phyloP scores from a whole-genome alignment of 2,797 vertebrate species.

The Dipus sagitta region DNA sequence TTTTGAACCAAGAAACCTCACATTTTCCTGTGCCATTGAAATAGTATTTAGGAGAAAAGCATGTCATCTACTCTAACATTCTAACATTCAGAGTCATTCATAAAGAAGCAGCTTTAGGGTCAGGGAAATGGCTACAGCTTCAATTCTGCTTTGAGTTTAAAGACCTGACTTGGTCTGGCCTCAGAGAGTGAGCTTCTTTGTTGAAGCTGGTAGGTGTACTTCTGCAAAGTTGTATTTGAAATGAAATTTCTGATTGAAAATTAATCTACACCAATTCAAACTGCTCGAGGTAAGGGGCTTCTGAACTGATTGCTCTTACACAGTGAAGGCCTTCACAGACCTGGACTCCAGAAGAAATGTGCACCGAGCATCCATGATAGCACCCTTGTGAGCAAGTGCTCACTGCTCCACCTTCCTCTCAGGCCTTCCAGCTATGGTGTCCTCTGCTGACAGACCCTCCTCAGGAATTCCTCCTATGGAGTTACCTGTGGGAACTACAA shows the following conservation, averaged over 20 bases:
- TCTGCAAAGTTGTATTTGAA: not conserved
- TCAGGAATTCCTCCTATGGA: not conserved
- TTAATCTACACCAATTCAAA: conserved; percentile 26
- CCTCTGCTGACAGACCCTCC: not conserved
- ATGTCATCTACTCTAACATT: conserved; percentile 32
- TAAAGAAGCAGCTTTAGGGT: not conserved
- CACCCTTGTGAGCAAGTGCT: not conserved
- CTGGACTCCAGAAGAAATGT: not conserved
- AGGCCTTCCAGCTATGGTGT: not conserved
- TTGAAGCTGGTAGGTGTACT: not conserved
- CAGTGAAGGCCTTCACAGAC: not conserved
- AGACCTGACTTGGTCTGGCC: not conserved
- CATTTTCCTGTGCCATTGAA: conserved; percentile 39
- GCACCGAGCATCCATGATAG: not conserved
- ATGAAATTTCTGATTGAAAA: conserved; percentile 42
- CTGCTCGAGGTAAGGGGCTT: conserved; percentile 7
- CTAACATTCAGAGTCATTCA: not conserved
- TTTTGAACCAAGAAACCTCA: conserved; percentile 60
- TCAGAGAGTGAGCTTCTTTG: not conserved
- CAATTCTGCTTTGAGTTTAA: not conserved
- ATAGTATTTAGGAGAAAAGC: conserved; percentile 27
- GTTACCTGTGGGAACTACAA: not conserved
- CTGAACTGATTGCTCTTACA: not conserved
- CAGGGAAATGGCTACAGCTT: conserved; percentile 19
- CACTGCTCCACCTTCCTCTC: not conserved